Percentiles rank a stretch among this genome's conserved stretches.
These are phyloP conservation scores for Clinocottus analis DNA, from an alignment of 2,113 vertebrate genomes.

Conservation along the genomic window DNA sequence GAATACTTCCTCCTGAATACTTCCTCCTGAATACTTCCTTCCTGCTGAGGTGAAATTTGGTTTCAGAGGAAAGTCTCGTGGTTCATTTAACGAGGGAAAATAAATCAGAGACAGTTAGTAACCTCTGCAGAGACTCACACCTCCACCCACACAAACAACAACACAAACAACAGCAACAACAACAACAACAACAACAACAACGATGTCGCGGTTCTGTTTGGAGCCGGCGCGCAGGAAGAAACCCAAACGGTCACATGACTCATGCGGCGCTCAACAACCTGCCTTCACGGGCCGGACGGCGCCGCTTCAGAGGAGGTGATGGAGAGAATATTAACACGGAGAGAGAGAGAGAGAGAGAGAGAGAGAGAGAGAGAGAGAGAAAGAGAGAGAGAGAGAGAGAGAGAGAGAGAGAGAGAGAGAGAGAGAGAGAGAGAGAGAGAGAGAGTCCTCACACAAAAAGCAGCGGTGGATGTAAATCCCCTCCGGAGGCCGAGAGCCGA, in stretches of 20 bases:
- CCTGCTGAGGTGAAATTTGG: too few relatives aligned
- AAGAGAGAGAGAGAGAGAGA: neutral
- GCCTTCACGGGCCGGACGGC: slow-evolving; percentile 48
- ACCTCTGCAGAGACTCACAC: slow-evolving; percentile 55
- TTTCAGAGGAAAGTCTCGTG: neutral
- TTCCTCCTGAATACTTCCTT: too few relatives aligned
- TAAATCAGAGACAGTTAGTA: slow-evolving; percentile 30
- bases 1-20: too few relatives aligned
- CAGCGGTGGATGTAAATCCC: slow-evolving; percentile 10
- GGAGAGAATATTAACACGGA: slow-evolving; percentile 6
- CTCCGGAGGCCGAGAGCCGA: neutral
- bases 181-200: slow-evolving; percentile 15
- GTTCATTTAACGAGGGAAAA: neutral
- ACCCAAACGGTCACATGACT: slow-evolving; percentile 27
- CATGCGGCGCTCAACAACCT: slow-evolving; percentile 10
- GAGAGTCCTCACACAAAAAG: slow-evolving; percentile 26
- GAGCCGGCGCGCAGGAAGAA: too few relatives aligned
- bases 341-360: neutral
- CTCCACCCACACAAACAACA: slow-evolving; percentile 50
- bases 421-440: neutral
- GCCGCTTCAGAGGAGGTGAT: slow-evolving; percentile 28
- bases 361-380: neutral
- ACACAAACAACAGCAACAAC: slow-evolving; percentile 45
- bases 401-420: neutral
- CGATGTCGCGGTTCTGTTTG: too few relatives aligned